Conservation (phyloP, 2,888 invertebrate genomes). For the Pyrgus malvae region DNA sequence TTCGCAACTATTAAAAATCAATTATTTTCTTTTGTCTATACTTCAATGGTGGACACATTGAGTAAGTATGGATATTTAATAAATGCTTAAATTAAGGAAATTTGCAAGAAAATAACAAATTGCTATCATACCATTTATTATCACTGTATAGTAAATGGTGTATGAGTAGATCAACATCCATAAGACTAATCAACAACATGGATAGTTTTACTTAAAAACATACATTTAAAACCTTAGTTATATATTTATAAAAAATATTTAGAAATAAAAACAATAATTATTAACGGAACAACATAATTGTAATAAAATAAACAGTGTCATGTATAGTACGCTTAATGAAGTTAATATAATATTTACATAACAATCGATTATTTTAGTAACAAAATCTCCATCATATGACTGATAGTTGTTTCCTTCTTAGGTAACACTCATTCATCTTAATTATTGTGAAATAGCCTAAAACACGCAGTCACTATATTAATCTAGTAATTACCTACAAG, state of each 20-base stretch:
- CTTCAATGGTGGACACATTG: too few species aligned
- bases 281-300: conserved; percentile 52
- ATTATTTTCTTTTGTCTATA: too few species aligned
- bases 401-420: conserved; percentile 37
- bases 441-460: conserved; percentile 1
- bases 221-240: conserved; percentile 62
- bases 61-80: too few species aligned
- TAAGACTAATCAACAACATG: conserved; percentile 81
- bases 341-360: conserved; percentile 60
- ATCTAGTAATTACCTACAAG: neutral
- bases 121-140: conserved; percentile 77
- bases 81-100: too few species aligned
- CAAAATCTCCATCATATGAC: conserved; percentile 52
- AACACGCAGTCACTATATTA: neutral
- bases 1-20: too few species aligned
- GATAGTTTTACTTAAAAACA: conserved; percentile 71
- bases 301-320: conserved; percentile 70
- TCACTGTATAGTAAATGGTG: conserved; percentile 79
- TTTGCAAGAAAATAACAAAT: conserved; percentile 37
- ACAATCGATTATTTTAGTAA: conserved; percentile 49
- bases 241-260: conserved; percentile 59
- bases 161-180: conserved; percentile 73
- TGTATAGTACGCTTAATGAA: conserved; percentile 57
- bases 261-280: conserved; percentile 48
- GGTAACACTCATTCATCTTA: conserved; percentile 14